A percentile compares a stretch with the other conserved stretches of the same genome.
These are phyloP conservation scores for Psittacula cyanocephala DNA, from an alignment of 2,113 vertebrate species.

Conservation along the genomic window DNA sequence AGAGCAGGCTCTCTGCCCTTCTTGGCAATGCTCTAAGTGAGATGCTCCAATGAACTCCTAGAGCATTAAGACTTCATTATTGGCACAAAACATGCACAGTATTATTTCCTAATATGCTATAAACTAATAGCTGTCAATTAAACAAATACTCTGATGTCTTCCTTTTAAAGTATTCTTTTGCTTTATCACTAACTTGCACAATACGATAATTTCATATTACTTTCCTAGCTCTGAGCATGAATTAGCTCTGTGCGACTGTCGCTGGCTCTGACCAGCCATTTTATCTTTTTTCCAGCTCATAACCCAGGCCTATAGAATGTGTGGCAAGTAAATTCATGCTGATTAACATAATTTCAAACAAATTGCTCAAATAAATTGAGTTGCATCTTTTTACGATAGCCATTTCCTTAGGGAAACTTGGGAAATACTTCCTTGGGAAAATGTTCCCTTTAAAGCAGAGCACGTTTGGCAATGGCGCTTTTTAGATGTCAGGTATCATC, in stretches of 20 bases:
- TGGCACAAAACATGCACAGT: background rate
- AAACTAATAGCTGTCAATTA: conserved; percentile 42
- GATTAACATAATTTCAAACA: conserved; percentile 44
- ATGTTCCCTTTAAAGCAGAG: background rate
- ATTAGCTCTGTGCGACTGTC: background rate
- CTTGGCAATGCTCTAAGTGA: background rate
- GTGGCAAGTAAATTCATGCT: conserved; percentile 27
- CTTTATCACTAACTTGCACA: conserved; percentile 28
- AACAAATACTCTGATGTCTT: conserved; percentile 12
- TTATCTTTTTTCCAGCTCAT: conserved; percentile 57
- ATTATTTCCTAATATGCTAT: background rate
- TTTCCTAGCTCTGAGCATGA: background rate
- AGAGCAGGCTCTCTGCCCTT: background rate
- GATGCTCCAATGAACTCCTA: background rate
- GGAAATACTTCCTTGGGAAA: background rate
- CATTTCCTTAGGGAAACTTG: background rate
- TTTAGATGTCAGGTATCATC: conserved; percentile 44
- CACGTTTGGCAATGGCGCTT: background rate
- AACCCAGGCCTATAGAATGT: conserved; percentile 21
- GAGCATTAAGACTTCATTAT: background rate
- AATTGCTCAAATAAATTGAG: conserved; percentile 33
- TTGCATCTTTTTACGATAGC: conserved; percentile 17
- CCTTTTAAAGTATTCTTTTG: conserved; percentile 6
- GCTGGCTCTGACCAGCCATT: conserved; percentile 18
- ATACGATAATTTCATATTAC: background rate